Evolutionary conservation across 1,140 invertebrate species (phyloP), one percentile per base, ranked within the genome.

Genomic region (Drosophila parabipectinata): DNA sequence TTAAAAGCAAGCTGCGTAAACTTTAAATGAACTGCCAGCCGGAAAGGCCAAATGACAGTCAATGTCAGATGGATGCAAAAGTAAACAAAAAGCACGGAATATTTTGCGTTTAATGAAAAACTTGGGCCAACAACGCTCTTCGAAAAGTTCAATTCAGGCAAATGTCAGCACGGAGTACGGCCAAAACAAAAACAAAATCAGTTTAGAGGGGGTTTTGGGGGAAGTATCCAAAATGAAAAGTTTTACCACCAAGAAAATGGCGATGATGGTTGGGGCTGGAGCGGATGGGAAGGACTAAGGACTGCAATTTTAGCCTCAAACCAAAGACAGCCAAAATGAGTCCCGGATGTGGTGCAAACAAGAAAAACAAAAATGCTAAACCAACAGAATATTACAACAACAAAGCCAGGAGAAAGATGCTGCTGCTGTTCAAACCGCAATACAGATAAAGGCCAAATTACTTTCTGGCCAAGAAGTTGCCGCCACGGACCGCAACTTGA

Each of bases 391-490:
- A 80, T 84, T 76, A 72, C 50, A 75, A 53, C 60, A 85, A 56
- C 63, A 85, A 44, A 50, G 44, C 47, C 24, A 52, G 30, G 69
- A 34, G 9, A 62, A 74, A 73, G 69, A 51, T 63, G 45, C 45
- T 45, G 61, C 55, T 41, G 52, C 83, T 87, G 79, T 73, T 87
- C 74, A 88, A 87, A 79, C 83, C 83, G 83, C 83, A 83, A 79
- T 79, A 87, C 79, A 87, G 83, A 87, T 87, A 87, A 83, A 88
- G 84, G 79, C 72, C 83, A 87, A 87, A 83, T 88, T 88, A 88
- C 83, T 83, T 87, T 87, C 71, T 88, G 83, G 83, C 83, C 83
- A 87, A 88, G 83, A 79, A 74, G 74, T 48, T 79, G 83, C 71
- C 74, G 37, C 80, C 80, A 84, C 66, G 55, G 63, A 74, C 77